Conservation (phyloP, 2,113 vertebrate genomes). For the Xyrauchen texanus region DNA sequence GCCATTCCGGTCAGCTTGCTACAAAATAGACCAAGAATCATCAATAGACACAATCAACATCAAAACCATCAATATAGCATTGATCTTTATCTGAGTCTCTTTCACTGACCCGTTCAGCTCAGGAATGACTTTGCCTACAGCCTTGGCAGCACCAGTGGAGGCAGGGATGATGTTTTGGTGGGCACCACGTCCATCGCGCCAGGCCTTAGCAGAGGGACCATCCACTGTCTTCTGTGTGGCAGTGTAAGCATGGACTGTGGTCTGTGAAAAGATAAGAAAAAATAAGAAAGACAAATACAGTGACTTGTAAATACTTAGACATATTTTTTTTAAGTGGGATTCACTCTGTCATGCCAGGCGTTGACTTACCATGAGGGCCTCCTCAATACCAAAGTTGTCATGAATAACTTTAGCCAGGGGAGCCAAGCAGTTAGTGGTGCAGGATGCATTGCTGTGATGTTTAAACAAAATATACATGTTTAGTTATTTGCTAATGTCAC, state of each 20-base stretch:
- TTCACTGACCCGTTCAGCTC: constrained; percentile 82
- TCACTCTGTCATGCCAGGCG: neutral
- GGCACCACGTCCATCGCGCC: constrained; percentile 84
- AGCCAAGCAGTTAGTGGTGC: constrained; percentile 90
- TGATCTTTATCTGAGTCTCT: neutral
- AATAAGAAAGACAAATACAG: neutral
- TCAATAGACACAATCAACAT: too few species aligned
- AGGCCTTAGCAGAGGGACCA: constrained; percentile 84
- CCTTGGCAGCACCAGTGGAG: constrained; percentile 86
- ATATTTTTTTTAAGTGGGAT: neutral
- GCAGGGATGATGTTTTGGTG: constrained; percentile 90
- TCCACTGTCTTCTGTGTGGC: constrained; percentile 92
- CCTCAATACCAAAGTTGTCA: constrained; percentile 83
- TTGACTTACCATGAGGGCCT: constrained; percentile 85
- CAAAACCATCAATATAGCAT: neutral
- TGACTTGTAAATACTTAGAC: too few species aligned
- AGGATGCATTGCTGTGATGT: constrained; percentile 83
- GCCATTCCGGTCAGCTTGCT: constrained; percentile 92
- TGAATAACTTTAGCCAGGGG: constrained; percentile 87
- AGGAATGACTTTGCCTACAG: constrained; percentile 87
- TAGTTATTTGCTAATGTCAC: constrained; percentile 8
- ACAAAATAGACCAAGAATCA: neutral
- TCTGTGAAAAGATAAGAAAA: constrained; percentile 66
- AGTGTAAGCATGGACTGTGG: constrained; percentile 89
- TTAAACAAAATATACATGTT: constrained; percentile 26